A percentile compares a stretch with the other conserved stretches of the same genome.
Evolutionary conservation across 2,797 vertebrate species (phyloP).

Genomic region (Sphenodon punctatus): DNA sequence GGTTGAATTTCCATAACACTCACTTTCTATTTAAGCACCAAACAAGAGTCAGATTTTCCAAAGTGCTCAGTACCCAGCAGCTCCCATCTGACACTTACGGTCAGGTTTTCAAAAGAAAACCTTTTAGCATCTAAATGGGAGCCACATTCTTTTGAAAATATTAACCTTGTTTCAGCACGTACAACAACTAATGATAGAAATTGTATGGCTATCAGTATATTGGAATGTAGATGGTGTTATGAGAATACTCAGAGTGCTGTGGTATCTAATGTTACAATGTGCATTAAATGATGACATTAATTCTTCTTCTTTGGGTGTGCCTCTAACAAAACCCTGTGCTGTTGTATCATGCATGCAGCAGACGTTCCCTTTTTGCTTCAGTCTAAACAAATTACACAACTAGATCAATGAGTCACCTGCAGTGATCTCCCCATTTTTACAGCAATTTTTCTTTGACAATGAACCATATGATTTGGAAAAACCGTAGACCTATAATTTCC

Average conservation of each 20-base stretch:
- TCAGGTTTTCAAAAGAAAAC: too few relatives aligned
- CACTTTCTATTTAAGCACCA: too few relatives aligned
- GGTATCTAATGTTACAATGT: slow-evolving; percentile 41
- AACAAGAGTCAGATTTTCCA: too few relatives aligned
- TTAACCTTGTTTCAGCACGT: slow-evolving; percentile 27
- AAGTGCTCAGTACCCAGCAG: too few relatives aligned
- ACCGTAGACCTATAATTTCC: neutral
- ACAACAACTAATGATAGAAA: slow-evolving; percentile 2
- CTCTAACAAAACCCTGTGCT: slow-evolving; percentile 3
- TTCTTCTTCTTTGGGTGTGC: slow-evolving; percentile 12
- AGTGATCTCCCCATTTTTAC: neutral
- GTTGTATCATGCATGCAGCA: neutral
- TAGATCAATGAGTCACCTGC: slow-evolving; percentile 12
- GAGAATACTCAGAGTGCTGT: slow-evolving; percentile 11
- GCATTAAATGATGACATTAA: slow-evolving; percentile 57
- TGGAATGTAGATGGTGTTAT: slow-evolving; percentile 39
- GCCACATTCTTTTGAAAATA: slow-evolving; percentile 33
- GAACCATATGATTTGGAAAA: slow-evolving; percentile 11
- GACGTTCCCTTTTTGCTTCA: slow-evolving; percentile 30
- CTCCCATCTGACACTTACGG: too few relatives aligned
- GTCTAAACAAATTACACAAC: neutral
- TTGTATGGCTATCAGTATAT: slow-evolving; percentile 42
- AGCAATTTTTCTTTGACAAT: slow-evolving; percentile 6
- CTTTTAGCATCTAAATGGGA: slow-evolving; percentile 20
- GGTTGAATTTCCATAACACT: slow-evolving; percentile 34